Conservation (phyloP, 2,797 vertebrate species). For the Anniella stebbinsi region DNA sequence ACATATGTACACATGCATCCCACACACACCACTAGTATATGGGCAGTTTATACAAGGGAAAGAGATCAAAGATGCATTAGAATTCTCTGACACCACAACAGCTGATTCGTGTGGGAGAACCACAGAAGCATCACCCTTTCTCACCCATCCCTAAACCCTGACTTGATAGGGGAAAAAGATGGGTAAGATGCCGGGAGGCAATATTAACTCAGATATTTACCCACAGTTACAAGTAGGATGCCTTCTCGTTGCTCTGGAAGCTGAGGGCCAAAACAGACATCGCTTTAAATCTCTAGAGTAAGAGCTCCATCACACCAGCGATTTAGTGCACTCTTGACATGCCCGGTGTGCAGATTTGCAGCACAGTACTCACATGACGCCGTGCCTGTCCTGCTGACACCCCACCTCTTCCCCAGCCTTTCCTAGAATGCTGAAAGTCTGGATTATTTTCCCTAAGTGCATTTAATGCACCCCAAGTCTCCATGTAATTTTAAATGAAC, state of each 20-base stretch:
- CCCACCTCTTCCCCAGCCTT: too few species aligned
- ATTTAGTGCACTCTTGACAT: too few species aligned
- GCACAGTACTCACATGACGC: too few species aligned
- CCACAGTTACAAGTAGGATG: background rate
- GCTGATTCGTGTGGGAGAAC: background rate
- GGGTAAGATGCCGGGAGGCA: background rate
- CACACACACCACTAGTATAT: too few species aligned
- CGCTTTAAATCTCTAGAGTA: too few species aligned
- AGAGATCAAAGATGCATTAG: background rate
- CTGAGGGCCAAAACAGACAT: background rate
- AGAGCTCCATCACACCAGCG: too few species aligned
- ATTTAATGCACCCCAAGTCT: too few species aligned
- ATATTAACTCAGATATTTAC: background rate
- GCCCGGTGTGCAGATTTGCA: too few species aligned
- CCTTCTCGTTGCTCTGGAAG: background rate
- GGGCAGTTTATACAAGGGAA: background rate
- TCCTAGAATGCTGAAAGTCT: too few species aligned
- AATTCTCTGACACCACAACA: background rate
- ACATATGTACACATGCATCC: background rate
- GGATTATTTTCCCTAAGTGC: too few species aligned
- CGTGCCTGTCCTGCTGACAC: too few species aligned
- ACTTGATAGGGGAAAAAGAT: background rate
- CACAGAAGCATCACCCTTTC: background rate
- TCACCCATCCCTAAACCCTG: background rate
- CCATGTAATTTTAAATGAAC: too few species aligned